Conservation (phyloP, 1,140 invertebrate genomes). For the Zaprionus africanus region DNA sequence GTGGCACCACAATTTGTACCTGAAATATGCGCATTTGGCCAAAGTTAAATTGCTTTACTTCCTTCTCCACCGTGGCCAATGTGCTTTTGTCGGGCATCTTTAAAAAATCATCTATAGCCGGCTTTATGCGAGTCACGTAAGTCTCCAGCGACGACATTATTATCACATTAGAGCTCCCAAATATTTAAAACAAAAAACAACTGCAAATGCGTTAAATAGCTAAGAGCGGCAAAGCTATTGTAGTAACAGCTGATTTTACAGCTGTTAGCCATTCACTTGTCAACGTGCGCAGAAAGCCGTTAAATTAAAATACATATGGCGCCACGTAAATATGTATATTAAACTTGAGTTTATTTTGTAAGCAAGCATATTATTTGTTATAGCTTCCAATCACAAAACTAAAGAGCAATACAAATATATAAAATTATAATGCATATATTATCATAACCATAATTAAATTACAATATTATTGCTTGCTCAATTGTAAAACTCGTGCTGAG, state of each 20-base stretch:
- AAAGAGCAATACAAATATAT: not conserved
- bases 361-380: too few species aligned
- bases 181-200: slow-evolving; percentile 18
- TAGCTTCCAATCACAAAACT: not conserved
- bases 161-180: slow-evolving; percentile 5
- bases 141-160: slow-evolving; percentile 73
- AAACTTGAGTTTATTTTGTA: not conserved
- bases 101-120: slow-evolving; percentile 71
- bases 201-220: not conserved
- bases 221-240: slow-evolving; percentile 32
- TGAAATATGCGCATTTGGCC: slow-evolving; percentile 74
- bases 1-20: slow-evolving; percentile 69
- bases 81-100: slow-evolving; percentile 59
- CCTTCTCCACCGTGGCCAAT: slow-evolving; percentile 53
- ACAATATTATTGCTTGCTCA: slow-evolving; percentile 86
- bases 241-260: slow-evolving; percentile 49
- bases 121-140: slow-evolving; percentile 84
- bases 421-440: not conserved
- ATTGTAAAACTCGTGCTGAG: slow-evolving; percentile 99
- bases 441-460: not conserved
- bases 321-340: not conserved
- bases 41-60: slow-evolving; percentile 68
- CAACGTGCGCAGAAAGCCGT: slow-evolving; percentile 12
- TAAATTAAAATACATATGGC: not conserved
- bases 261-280: slow-evolving; percentile 15